Base-by-base conservation (phyloP, 2,797 vertebrate species). In the Oreochromis grahami region DNA sequence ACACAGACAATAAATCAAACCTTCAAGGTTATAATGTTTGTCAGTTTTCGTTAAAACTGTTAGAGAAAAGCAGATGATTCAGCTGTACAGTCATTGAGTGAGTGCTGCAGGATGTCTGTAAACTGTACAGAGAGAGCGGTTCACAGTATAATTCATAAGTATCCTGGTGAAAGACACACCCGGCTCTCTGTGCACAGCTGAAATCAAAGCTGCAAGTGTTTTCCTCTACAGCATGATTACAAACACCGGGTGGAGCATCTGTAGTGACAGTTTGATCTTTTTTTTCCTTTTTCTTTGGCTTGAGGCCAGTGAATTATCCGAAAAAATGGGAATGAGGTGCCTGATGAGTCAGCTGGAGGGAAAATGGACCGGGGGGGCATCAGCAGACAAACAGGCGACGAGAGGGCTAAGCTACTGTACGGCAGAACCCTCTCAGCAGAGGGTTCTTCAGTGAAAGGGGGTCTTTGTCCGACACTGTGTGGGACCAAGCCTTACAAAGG, bases 401-500 rank as follows among this genome's bases (percentile, higher is more conserved):
- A 63, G 58, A 32, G 19, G 32, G 32, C 56, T 50, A 51, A 78
- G 60, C 58, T 32, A 52, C 55, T 85, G 50, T 26, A 14, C 3
- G 4, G 60, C 63, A 52, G 79, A 14, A 60, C 24, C 70, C 79
- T 82, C 77, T 58, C 79, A 8, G 48, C 78, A 77, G 48, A 84
- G 80, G 78, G 74, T 58, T 89, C 81, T 72, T 38, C 29, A 81
- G 48, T 87, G 78, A 94, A 93, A 90, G 85, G 58, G 38, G 1
- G 85, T 72, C 94, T 94, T 95, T 95, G 94, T 96, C 70, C 92
- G 76, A 70, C 81, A 58, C 51, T 43, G 72, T 63, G 90, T 89
- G 91, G 90, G 92, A 92, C 86, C 77, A 24, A 60, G 78, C 77
- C 38, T 77, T 4, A 60, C 91, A 93, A 92, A 89, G 88, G 80